A percentile compares a stretch with the other conserved stretches of the same genome.
These are phyloP conservation scores for Zosterops pallidus DNA, from an alignment of 2,113 vertebrate genomes.

Conservation along the genomic window DNA sequence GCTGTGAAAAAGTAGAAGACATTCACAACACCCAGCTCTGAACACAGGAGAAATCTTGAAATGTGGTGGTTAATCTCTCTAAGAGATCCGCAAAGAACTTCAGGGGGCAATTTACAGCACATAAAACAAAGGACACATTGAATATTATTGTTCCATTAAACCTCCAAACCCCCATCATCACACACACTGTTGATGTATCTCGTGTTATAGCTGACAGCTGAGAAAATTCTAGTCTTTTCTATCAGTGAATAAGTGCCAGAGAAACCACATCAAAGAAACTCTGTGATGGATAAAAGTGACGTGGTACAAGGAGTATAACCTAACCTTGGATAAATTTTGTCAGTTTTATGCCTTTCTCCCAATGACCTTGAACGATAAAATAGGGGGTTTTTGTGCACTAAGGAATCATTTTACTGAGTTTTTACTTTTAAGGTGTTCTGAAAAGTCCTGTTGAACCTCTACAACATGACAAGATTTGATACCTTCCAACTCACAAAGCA, in stretches of 20 bases:
- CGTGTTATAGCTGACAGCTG: not conserved
- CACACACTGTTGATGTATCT: not conserved
- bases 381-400: not conserved
- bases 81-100: not conserved
- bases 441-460: not conserved
- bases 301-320: not conserved
- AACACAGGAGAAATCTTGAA: not conserved
- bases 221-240: not conserved
- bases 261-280: not conserved
- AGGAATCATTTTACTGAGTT: not conserved
- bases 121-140: not conserved
- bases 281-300: not conserved
- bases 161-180: not conserved
- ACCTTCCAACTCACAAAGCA: not conserved
- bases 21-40: not conserved
- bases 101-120: not conserved
- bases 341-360: not conserved
- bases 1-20: not conserved
- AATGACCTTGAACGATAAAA: not conserved
- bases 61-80: not conserved
- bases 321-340: not conserved
- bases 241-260: not conserved
- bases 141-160: not conserved
- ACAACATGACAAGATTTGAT: not conserved
- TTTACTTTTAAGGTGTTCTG: not conserved